A percentile compares a stretch with the other conserved stretches of the same genome.
These are phyloP conservation scores for Sphaerodactylus townsendi DNA, from an alignment of 2,113 vertebrate species.

Conservation along the genomic window DNA sequence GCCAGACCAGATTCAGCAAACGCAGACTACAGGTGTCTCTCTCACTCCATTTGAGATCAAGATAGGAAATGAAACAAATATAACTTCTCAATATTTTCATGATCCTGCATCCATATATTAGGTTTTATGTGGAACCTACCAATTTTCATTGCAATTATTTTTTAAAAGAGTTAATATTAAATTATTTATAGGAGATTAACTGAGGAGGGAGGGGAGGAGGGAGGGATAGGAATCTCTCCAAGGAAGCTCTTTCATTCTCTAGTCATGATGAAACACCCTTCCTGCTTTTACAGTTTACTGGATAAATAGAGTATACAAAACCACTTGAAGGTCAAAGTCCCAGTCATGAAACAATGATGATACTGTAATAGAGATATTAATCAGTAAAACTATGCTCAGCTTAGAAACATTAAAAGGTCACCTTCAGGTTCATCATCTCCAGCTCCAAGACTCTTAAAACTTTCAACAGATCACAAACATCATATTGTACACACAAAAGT, in stretches of 20 bases:
- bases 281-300: background rate
- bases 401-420: background rate
- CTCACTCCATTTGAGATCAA: background rate
- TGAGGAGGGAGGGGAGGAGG: background rate
- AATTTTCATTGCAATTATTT: background rate
- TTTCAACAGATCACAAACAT: background rate
- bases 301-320: background rate
- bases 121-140: background rate
- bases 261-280: background rate
- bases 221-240: background rate
- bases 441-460: background rate
- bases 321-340: background rate
- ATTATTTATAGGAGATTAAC: background rate
- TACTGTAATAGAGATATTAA: background rate
- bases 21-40: background rate
- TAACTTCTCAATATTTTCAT: background rate
- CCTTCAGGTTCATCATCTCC: background rate
- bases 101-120: background rate
- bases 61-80: background rate
- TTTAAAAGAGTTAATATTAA: background rate
- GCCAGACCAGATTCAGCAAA: conserved; percentile 28
- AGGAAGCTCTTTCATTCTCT: background rate
- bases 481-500: background rate
- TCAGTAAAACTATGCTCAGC: background rate
- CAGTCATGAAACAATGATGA: background rate